These are phyloP conservation scores for Leucoraja erinaceus DNA, from an alignment of 2,113 vertebrate genomes.

Conservation along the genomic window DNA sequence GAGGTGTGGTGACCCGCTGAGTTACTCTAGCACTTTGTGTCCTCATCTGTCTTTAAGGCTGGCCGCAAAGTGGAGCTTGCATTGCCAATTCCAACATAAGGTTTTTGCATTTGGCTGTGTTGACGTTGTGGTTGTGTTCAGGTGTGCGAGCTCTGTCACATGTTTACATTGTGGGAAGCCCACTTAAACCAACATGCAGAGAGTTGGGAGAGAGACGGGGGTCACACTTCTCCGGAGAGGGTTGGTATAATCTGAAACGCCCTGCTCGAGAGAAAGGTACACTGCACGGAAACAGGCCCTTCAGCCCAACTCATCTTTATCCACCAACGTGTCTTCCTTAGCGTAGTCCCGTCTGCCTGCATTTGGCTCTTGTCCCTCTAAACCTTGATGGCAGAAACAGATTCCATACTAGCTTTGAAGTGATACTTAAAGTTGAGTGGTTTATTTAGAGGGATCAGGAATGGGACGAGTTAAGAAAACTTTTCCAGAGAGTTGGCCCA, in stretches of 20 bases:
- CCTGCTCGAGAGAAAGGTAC: not conserved
- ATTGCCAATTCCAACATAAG: not conserved
- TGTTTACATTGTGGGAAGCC: not conserved
- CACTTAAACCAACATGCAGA: not conserved
- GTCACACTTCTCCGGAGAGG: not conserved
- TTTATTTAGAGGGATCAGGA: not conserved
- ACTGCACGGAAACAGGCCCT: no score
- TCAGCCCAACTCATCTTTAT: no score
- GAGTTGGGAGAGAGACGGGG: not conserved
- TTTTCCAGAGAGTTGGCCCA: not conserved
- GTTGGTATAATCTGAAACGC: not conserved
- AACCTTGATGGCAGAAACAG: not conserved
- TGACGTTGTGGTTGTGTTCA: not conserved
- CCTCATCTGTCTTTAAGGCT: not conserved
- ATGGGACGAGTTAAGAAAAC: no score
- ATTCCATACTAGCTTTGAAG: not conserved
- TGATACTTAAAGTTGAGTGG: not conserved
- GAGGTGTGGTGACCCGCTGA: not conserved
- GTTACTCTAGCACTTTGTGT: no score
- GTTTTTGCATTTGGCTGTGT: not conserved
- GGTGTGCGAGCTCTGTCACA: not conserved
- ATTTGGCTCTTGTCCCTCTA: no score
- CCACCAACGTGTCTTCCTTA: no score
- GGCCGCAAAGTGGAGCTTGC: not conserved
- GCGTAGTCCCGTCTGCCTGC: no score